These are phyloP conservation scores for Agrilus planipennis DNA, from an alignment of 1,140 invertebrate genomes.

Conservation along the genomic window DNA sequence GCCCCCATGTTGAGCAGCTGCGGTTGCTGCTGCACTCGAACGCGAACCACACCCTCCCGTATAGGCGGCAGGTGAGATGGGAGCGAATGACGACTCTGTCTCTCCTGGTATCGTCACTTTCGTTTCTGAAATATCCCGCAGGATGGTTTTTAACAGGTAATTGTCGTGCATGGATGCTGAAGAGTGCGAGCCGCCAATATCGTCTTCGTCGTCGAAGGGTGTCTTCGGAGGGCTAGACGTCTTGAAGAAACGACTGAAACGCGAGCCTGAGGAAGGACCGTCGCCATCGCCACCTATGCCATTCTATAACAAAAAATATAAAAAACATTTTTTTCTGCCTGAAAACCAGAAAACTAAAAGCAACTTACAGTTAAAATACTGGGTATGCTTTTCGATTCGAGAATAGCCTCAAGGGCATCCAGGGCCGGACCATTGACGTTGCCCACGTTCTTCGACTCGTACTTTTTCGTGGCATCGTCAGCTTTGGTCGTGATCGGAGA, in stretches of 20 bases:
- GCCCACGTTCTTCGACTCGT: not conserved
- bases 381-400: constrained; percentile 51
- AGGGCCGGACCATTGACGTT: constrained; percentile 28
- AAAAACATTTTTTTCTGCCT: constrained; percentile 2
- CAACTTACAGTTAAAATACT: constrained; percentile 43
- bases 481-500: not conserved
- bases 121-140: constrained; percentile 35
- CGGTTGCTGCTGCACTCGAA: constrained; percentile 2
- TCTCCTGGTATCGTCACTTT: constrained; percentile 42
- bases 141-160: constrained; percentile 35
- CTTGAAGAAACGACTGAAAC: constrained; percentile 50
- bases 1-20: too few species aligned
- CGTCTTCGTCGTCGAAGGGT: constrained; percentile 35
- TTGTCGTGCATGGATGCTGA: constrained; percentile 55
- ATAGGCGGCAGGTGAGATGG: constrained; percentile 47
- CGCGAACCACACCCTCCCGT: constrained; percentile 12
- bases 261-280: constrained; percentile 35
- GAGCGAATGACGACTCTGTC: constrained; percentile 47
- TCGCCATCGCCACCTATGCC: constrained; percentile 38
- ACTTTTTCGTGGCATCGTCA: constrained; percentile 4
- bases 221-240: constrained; percentile 38
- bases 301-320: constrained; percentile 34
- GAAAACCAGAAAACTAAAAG: constrained; percentile 4
- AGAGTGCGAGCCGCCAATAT: too few species aligned
- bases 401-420: constrained; percentile 63